Conservation (phyloP, 2,113 vertebrate species). For the Pomatostomus ruficeps region DNA sequence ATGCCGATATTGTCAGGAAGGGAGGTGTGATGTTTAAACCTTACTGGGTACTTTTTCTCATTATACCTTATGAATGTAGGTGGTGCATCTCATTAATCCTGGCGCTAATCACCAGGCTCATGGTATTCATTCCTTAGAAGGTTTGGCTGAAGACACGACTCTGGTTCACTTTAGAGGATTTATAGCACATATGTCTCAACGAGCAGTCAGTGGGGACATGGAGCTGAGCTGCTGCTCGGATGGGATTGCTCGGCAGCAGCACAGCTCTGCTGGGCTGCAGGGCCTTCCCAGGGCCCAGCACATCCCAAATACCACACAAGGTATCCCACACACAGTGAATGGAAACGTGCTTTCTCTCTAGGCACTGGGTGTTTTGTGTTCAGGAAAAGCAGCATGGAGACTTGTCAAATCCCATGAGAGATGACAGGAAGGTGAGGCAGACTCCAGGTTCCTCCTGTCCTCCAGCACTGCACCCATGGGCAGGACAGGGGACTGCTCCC, state of each 20-base stretch:
- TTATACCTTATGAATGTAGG: conserved; percentile 25
- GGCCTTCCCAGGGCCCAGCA: not conserved
- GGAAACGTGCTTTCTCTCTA: not conserved
- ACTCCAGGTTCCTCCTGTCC: not conserved
- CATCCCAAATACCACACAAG: not conserved
- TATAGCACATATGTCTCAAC: not conserved
- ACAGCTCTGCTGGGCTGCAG: not conserved
- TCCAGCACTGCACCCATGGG: fast-evolving
- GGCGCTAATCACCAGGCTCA: conserved; percentile 18
- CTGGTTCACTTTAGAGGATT: not conserved
- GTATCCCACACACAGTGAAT: fast-evolving
- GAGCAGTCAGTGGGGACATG: not conserved
- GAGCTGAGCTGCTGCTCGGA: not conserved
- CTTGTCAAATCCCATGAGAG: not conserved
- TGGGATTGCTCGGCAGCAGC: not conserved
- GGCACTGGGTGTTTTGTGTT: not conserved
- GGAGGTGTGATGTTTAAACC: not conserved
- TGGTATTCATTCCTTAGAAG: not conserved
- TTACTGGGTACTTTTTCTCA: not conserved
- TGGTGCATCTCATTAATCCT: conserved; percentile 51
- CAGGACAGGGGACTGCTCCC: fast-evolving
- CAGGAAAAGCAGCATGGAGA: not conserved
- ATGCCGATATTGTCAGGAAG: conserved; percentile 13
- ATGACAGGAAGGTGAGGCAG: fast-evolving
- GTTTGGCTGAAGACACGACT: not conserved